Evolutionary conservation across 1,140 invertebrate species (phyloP).

Genomic region (Caenorhabditis inopinata): DNA sequence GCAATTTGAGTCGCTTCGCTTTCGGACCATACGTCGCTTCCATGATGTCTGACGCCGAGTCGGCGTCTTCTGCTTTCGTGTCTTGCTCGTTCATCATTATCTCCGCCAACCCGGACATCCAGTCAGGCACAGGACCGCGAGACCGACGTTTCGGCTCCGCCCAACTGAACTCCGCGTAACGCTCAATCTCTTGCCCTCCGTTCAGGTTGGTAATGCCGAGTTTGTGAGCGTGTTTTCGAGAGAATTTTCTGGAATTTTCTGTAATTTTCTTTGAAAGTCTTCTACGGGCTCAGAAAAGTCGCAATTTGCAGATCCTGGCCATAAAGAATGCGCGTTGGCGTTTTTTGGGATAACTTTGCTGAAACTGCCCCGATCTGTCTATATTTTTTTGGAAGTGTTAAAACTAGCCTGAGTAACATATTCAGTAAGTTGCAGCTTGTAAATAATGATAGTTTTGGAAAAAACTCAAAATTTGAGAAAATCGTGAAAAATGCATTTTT

Average conservation of each 20-base stretch:
- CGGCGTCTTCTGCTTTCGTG: background rate
- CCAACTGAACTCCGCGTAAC: slow-evolving; percentile 18
- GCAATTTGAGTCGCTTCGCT: background rate
- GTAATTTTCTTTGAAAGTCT: too few relatives aligned
- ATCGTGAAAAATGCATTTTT: too few relatives aligned
- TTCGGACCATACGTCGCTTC: background rate
- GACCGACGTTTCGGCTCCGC: slow-evolving; percentile 9
- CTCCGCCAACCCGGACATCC: slow-evolving; percentile 5
- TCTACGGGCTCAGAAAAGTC: too few relatives aligned
- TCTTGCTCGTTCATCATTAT: slow-evolving; percentile 23
- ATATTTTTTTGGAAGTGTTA: too few relatives aligned
- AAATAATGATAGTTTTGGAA: too few relatives aligned
- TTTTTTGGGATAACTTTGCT: too few relatives aligned
- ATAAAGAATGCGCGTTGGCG: too few relatives aligned
- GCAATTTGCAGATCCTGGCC: too few relatives aligned
- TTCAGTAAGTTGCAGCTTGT: too few relatives aligned
- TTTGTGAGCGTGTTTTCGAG: slow-evolving; percentile 5
- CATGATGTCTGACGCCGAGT: background rate
- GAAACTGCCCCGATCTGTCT: too few relatives aligned
- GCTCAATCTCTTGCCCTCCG: background rate
- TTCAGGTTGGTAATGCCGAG: background rate
- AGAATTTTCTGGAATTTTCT: background rate
- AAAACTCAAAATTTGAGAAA: too few relatives aligned
- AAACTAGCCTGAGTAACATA: too few relatives aligned
- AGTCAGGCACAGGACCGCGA: background rate